These are phyloP conservation scores for Phaonia tiefii DNA, from an alignment of 2,888 invertebrate genomes.

Conservation along the genomic window DNA sequence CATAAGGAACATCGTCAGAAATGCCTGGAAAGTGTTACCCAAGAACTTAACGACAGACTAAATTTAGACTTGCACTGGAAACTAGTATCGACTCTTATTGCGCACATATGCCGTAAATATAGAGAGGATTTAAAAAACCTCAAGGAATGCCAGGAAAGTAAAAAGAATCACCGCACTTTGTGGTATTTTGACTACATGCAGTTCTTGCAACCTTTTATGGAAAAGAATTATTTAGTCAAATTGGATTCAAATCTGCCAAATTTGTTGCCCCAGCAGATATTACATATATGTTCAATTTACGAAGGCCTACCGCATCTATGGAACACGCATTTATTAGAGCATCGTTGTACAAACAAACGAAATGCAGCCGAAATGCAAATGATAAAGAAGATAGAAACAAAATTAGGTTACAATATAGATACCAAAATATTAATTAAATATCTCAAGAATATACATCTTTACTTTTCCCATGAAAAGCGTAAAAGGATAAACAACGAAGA, in stretches of 20 bases:
- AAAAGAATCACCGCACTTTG: neutral
- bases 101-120: slow-evolving; percentile 49
- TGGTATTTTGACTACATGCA: slow-evolving; percentile 60
- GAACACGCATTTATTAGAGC: slow-evolving; percentile 59
- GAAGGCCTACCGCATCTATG: slow-evolving; percentile 51
- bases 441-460: slow-evolving; percentile 50
- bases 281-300: slow-evolving; percentile 51
- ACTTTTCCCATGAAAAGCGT: slow-evolving; percentile 44
- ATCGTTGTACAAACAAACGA: slow-evolving; percentile 60
- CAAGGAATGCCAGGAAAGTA: slow-evolving; percentile 28
- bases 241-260: slow-evolving; percentile 46
- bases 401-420: slow-evolving; percentile 44
- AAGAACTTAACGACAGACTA: slow-evolving; percentile 40
- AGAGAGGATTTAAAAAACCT: slow-evolving; percentile 52
- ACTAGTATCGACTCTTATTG: slow-evolving; percentile 45
- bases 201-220: slow-evolving; percentile 56
- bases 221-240: slow-evolving; percentile 61
- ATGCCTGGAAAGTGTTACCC: slow-evolving; percentile 49
- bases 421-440: slow-evolving; percentile 53
- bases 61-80: slow-evolving; percentile 44
- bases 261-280: slow-evolving; percentile 48
- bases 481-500: slow-evolving; percentile 36
- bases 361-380: slow-evolving; percentile 53
- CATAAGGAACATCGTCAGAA: slow-evolving; percentile 48
- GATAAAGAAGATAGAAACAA: slow-evolving; percentile 43